Evolutionary conservation across 2,888 invertebrate genomes (phyloP).

Genomic region (Ennomos erosarius): DNA sequence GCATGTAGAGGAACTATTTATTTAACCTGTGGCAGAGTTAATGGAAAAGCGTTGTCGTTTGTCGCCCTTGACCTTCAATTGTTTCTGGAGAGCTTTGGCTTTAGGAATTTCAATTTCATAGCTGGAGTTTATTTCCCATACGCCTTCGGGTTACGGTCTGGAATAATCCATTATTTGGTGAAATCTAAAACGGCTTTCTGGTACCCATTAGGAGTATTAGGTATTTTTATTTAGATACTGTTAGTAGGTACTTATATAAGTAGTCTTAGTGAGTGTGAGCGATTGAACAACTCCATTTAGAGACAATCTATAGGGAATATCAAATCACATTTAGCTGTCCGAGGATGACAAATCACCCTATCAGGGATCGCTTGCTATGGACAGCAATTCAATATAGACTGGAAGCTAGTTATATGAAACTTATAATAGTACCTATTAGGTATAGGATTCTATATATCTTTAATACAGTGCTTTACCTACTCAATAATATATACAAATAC

Average conservation of each 20-base stretch:
- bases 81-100: constrained; percentile 8
- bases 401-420: too few species aligned
- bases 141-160: constrained; percentile 6
- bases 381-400: constrained; percentile 10
- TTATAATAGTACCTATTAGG: too few species aligned
- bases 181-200: too few species aligned
- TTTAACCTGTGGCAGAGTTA: constrained; percentile 3
- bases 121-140: constrained; percentile 9
- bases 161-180: constrained; percentile 4
- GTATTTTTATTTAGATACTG: too few species aligned
- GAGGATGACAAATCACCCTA: constrained; percentile 25
- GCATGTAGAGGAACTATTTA: too few species aligned
- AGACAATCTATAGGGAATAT: constrained; percentile 25
- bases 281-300: constrained; percentile 24
- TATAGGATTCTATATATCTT: too few species aligned
- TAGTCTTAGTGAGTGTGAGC: constrained; percentile 12
- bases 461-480: too few species aligned
- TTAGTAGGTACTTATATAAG: not conserved
- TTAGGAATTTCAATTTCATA: constrained; percentile 11
- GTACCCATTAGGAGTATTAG: too few species aligned
- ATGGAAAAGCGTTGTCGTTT: constrained; percentile 25
- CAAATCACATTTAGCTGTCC: constrained; percentile 30
- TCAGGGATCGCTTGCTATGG: constrained; percentile 9
- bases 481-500: too few species aligned
- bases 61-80: constrained; percentile 24